These are phyloP conservation scores for Urophycis tenuis DNA, from an alignment of 2,797 vertebrate species.

Conservation along the genomic window DNA sequence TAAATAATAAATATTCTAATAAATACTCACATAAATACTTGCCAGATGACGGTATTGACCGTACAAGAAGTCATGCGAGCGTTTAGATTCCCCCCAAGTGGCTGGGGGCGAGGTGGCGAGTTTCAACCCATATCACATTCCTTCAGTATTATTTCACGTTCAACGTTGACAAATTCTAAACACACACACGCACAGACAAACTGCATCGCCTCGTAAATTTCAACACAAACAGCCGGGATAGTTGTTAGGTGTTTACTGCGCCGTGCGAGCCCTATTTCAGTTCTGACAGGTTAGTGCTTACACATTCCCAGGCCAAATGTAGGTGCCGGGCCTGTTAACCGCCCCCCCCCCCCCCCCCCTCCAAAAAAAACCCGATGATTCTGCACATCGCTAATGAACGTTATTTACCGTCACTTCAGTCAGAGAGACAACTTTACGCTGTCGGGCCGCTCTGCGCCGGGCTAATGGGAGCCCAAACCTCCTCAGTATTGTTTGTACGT, in stretches of 20 bases:
- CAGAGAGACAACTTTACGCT: background rate
- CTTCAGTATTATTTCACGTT: background rate
- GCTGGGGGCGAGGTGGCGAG: background rate
- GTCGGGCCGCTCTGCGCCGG: background rate
- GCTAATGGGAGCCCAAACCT: background rate
- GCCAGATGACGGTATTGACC: too few relatives aligned
- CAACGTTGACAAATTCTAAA: background rate
- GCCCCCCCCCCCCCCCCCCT: too few relatives aligned
- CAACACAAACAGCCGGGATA: too few relatives aligned
- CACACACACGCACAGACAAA: too few relatives aligned
- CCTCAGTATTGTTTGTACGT: background rate
- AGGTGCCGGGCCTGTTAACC: too few relatives aligned
- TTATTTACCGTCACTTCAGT: slow-evolving; percentile 46
- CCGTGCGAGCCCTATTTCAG: too few relatives aligned
- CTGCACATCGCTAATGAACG: background rate
- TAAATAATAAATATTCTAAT: too few relatives aligned
- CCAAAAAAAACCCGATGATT: too few relatives aligned
- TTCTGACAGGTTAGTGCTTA: background rate
- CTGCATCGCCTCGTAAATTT: too few relatives aligned
- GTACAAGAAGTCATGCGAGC: background rate
- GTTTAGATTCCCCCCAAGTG: background rate
- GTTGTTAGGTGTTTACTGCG: too few relatives aligned
- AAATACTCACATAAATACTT: too few relatives aligned
- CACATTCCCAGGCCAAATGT: too few relatives aligned
- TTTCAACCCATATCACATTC: background rate